Percentiles rank a stretch among this genome's conserved stretches.
Conservation (phyloP, 2,113 vertebrate genomes). For the Columba janthina region DNA sequence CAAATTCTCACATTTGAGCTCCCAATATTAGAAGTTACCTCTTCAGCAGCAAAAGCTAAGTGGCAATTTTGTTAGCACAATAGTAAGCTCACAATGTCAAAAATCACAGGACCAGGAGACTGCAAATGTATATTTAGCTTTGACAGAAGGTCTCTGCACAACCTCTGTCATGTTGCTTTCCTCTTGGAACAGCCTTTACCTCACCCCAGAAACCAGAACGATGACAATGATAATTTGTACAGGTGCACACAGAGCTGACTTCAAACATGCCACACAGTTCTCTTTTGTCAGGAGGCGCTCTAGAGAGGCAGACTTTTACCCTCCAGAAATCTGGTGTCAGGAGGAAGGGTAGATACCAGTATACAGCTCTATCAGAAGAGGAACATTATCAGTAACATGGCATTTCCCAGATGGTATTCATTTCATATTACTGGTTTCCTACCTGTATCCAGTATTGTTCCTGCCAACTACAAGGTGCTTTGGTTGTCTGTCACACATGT, state of each 20-base stretch:
- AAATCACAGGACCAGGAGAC: neutral
- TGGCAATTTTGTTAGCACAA: neutral
- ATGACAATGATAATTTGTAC: neutral
- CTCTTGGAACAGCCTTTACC: neutral
- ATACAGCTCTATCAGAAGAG: neutral
- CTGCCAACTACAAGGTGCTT: conserved; percentile 96
- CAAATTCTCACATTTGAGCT: neutral
- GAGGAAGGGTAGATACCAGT: neutral
- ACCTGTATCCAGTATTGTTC: conserved; percentile 96
- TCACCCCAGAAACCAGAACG: neutral
- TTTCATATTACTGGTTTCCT: conserved; percentile 32
- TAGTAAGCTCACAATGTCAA: neutral
- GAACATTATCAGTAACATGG: neutral
- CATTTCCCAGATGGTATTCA: neutral
- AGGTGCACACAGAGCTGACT: neutral
- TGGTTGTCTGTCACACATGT: conserved; percentile 88
- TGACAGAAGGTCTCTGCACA: neutral
- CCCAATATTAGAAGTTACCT: neutral
- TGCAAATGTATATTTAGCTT: neutral
- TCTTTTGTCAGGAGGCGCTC: neutral
- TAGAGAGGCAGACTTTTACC: neutral
- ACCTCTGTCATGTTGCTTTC: neutral
- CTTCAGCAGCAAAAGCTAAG: neutral
- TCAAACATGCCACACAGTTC: neutral
- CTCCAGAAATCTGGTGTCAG: neutral